Percentiles rank a stretch among this genome's conserved stretches.
Evolutionary conservation across 2,797 vertebrate species (phyloP).

Genomic region (Cichlasoma orientale): DNA sequence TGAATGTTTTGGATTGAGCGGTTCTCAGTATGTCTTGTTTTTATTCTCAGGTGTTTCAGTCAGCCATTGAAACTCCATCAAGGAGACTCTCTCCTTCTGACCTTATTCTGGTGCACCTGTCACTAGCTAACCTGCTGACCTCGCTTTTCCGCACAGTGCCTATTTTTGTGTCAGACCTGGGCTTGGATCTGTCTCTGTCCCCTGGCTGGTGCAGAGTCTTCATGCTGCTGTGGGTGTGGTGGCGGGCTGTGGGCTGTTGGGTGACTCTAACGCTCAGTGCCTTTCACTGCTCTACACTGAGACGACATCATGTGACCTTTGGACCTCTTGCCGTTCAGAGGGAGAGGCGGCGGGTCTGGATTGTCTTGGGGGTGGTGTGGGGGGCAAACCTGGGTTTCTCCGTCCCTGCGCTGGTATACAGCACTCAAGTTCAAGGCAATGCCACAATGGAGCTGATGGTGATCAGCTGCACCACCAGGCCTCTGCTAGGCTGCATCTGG

Average conservation of each 20-base stretch:
- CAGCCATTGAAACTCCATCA: conserved; percentile 62
- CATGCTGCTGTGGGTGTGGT: conserved; percentile 88
- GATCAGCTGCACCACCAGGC: conserved; percentile 83
- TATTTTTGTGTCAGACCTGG: conserved; percentile 83
- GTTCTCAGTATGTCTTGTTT: conserved; percentile 16
- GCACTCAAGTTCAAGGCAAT: conserved; percentile 71
- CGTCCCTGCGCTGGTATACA: conserved; percentile 80
- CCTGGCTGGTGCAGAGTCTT: conserved; percentile 80
- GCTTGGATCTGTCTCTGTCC: conserved; percentile 76
- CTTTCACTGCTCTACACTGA: conserved; percentile 82
- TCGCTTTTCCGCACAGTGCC: conserved; percentile 83
- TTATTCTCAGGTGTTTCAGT: conserved; percentile 74
- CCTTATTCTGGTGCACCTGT: conserved; percentile 82
- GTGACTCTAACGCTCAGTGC: conserved; percentile 80
- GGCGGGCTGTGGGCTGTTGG: conserved; percentile 85
- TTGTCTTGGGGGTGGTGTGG: conserved; percentile 75
- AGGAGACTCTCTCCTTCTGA: conserved; percentile 77
- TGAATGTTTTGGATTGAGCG: background rate
- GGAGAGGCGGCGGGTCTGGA: conserved; percentile 72
- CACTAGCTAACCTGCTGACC: conserved; percentile 81
- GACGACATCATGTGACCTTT: conserved; percentile 67
- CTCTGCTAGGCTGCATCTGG: conserved; percentile 84
- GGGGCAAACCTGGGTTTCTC: conserved; percentile 78
- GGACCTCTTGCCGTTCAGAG: conserved; percentile 64
- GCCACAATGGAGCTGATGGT: conserved; percentile 83